These are phyloP conservation scores for Anguilla anguilla DNA, from an alignment of 2,797 vertebrate genomes.

Conservation along the genomic window DNA sequence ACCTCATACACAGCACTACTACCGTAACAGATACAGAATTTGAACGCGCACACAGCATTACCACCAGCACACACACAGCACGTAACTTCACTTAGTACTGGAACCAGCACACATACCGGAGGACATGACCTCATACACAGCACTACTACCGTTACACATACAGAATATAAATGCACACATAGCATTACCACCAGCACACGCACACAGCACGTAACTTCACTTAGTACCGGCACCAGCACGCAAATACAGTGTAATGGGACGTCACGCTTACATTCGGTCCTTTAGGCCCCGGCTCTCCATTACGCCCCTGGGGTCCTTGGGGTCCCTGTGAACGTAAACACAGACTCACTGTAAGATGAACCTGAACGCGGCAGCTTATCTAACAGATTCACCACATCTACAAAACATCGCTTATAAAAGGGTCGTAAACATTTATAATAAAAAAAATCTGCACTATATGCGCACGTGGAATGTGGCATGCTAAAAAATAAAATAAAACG, in stretches of 20 bases:
- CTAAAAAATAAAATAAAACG: no score
- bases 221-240: background rate
- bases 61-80: background rate
- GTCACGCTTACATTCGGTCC: slow-evolving; percentile 84
- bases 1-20: no score
- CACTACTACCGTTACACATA: background rate
- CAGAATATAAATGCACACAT: background rate
- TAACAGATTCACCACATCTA: background rate
- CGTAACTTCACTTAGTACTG: no score
- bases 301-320: slow-evolving; percentile 80
- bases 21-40: no score
- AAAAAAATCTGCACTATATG: background rate
- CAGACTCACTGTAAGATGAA: slow-evolving; percentile 6
- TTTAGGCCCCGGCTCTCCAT: slow-evolving; percentile 82
- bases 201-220: no score
- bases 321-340: slow-evolving; percentile 77
- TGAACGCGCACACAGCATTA: no score
- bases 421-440: background rate
- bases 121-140: background rate
- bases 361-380: background rate
- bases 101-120: background rate
- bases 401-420: background rate
- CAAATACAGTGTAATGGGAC: background rate
- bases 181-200: background rate
- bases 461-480: no score